These are phyloP conservation scores for Ispidina lecontei DNA, from an alignment of 2,797 vertebrate genomes.

Conservation along the genomic window DNA sequence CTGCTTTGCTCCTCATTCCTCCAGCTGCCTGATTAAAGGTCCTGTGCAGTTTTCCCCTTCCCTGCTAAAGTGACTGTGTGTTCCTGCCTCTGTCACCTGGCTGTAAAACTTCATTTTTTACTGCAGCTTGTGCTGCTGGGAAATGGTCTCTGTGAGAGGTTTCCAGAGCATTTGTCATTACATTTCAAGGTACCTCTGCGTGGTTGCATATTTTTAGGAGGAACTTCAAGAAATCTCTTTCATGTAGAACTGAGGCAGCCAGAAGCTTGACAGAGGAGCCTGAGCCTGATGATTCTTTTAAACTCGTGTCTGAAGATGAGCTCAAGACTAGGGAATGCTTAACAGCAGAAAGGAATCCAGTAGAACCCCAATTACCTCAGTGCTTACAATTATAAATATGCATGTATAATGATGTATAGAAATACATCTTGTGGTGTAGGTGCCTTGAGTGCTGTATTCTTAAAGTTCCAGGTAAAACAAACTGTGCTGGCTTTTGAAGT, in stretches of 20 bases:
- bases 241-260: constrained; percentile 29
- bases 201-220: constrained; percentile 7
- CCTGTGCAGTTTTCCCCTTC: not conserved
- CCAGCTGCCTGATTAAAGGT: not conserved
- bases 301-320: not conserved
- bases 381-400: not conserved
- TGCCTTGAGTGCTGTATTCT: not conserved
- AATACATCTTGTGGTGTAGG: not conserved
- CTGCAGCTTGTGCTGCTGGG: not conserved
- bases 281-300: not conserved
- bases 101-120: not conserved
- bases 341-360: not conserved
- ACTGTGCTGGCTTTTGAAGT: not conserved
- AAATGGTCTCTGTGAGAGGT: not conserved
- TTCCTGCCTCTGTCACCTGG: not conserved
- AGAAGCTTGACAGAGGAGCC: not conserved
- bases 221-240: constrained; percentile 39
- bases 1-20: not conserved
- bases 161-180: not conserved
- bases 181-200: not conserved
- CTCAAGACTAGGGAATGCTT: not conserved
- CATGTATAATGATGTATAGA: not conserved
- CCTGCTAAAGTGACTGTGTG: not conserved
- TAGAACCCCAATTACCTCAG: not conserved
- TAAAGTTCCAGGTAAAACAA: not conserved